Evolutionary conservation across 2,888 invertebrate species (phyloP).

Genomic region (Agonopterix subpropinquella): DNA sequence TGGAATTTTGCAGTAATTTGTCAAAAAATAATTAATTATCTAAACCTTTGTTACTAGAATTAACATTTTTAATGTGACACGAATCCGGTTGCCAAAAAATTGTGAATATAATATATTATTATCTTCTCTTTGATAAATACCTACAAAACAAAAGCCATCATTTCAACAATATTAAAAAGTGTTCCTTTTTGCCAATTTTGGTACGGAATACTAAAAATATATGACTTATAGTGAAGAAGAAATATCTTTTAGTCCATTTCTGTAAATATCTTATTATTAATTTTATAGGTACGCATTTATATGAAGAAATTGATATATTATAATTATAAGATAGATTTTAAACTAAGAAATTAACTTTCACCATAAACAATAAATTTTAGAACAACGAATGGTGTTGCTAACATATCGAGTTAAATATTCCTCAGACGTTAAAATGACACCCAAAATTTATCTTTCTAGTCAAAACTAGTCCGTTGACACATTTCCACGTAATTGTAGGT

Average conservation of each 20-base stretch:
- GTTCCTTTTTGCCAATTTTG: no score
- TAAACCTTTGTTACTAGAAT: constrained; percentile 34
- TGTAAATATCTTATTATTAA: no score
- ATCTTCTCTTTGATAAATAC: no score
- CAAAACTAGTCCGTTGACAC: constrained; percentile 24
- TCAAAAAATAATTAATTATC: constrained; percentile 49
- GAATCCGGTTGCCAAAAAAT: not conserved
- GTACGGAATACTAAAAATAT: no score
- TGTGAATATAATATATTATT: not conserved
- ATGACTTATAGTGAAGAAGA: no score
- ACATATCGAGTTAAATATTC: constrained; percentile 12
- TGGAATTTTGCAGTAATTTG: constrained; percentile 48
- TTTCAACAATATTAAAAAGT: no score
- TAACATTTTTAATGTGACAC: constrained; percentile 19
- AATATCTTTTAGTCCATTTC: no score
- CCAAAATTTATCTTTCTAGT: constrained; percentile 25
- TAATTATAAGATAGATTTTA: not conserved
- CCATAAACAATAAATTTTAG: constrained; percentile 9
- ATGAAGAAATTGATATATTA: no score
- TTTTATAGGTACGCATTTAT: no score
- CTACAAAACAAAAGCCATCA: no score
- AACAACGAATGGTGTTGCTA: no score
- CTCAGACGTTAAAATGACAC: constrained; percentile 26
- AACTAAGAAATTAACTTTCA: constrained; percentile 8
- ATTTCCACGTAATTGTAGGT: constrained; percentile 19